These are phyloP conservation scores for Neria commutata DNA, from an alignment of 2,888 invertebrate species.

Conservation along the genomic window DNA sequence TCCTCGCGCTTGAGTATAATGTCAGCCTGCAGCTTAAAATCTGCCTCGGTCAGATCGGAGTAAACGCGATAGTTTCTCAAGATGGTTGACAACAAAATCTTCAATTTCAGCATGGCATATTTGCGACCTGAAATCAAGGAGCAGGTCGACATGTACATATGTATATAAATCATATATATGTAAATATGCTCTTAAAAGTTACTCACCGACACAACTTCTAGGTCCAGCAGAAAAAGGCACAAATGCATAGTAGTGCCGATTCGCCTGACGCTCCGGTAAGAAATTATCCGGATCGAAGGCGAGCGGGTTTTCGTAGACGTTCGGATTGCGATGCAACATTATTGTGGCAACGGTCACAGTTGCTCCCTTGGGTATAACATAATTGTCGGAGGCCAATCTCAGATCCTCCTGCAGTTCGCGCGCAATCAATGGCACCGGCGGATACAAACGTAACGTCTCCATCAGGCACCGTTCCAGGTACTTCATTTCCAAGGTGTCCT, in stretches of 20 bases:
- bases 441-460: conserved; percentile 80
- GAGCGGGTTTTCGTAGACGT: conserved; percentile 77
- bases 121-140: conserved; percentile 69
- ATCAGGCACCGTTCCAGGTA: conserved; percentile 81
- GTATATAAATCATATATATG: conserved; percentile 2
- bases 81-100: conserved; percentile 77
- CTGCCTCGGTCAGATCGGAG: conserved; percentile 71
- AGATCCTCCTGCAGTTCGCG: conserved; percentile 75
- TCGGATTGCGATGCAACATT: conserved; percentile 73
- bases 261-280: conserved; percentile 77
- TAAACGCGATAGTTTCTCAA: conserved; percentile 74
- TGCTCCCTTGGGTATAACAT: conserved; percentile 72
- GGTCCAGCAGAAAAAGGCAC: conserved; percentile 85
- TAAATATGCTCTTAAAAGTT: neutral
- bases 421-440: conserved; percentile 79
- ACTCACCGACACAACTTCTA: conserved; percentile 78
- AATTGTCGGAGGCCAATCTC: conserved; percentile 71
- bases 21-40: conserved; percentile 76
- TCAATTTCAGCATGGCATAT: conserved; percentile 80
- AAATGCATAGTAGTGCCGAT: conserved; percentile 81
- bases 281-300: conserved; percentile 86
- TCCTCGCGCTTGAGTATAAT: conserved; percentile 79
- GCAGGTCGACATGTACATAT: conserved; percentile 13
- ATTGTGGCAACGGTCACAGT: conserved; percentile 70
- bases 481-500: conserved; percentile 85